Evolutionary conservation across 2,113 vertebrate species (phyloP).

Genomic region (Columbina picui): DNA sequence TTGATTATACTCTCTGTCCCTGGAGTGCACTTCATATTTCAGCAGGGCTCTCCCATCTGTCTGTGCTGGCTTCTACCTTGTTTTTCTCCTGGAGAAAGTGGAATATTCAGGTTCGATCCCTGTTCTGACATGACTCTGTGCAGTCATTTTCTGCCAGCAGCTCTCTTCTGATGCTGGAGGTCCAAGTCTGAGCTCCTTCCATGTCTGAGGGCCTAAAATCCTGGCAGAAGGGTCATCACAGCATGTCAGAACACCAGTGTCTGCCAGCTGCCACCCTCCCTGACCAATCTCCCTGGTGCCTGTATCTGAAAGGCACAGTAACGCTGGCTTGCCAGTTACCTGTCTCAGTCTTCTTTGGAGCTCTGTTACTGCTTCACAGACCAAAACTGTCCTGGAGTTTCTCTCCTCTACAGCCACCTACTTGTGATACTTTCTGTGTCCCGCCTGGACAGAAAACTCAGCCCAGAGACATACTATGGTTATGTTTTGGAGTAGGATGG

Average conservation of each 20-base stretch:
- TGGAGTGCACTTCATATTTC: slow-evolving; percentile 9
- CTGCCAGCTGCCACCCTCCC: neutral
- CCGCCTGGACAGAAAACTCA: neutral
- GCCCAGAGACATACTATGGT: neutral
- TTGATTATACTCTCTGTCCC: neutral
- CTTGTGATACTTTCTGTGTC: neutral
- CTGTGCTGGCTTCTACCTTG: slow-evolving; percentile 22
- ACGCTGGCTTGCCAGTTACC: neutral
- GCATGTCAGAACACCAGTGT: neutral
- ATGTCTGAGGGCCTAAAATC: neutral
- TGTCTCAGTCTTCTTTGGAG: neutral
- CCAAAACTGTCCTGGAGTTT: neutral
- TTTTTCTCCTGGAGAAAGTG: neutral
- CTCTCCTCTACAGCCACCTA: neutral
- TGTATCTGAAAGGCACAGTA: neutral
- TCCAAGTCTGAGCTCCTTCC: neutral
- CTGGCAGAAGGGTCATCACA: neutral
- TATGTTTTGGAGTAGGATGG: neutral
- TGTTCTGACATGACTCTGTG: slow-evolving; percentile 17
- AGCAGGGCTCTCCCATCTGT: neutral
- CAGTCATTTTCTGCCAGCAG: neutral
- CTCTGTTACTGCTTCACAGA: neutral
- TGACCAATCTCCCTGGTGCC: neutral
- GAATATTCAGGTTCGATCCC: neutral
- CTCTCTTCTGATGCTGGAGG: neutral